These are phyloP conservation scores for Thripadectes ignobilis DNA, from an alignment of 2,797 vertebrate genomes.

Conservation along the genomic window DNA sequence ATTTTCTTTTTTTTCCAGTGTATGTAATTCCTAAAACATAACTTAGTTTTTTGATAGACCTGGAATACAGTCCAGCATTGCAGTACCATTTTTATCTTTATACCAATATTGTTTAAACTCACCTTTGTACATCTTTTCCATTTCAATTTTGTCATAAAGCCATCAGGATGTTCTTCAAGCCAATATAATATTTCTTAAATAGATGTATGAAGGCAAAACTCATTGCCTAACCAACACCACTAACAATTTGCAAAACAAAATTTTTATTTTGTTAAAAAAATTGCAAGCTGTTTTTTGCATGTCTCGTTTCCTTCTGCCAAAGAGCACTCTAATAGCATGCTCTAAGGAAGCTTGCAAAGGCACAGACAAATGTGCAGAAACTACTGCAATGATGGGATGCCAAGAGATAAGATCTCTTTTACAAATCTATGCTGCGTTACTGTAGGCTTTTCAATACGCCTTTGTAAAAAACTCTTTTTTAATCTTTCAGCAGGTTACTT, in stretches of 20 bases:
- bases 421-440: neutral
- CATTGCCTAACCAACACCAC: neutral
- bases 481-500: constrained; percentile 2
- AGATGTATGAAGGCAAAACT: neutral
- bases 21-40: neutral
- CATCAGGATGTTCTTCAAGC: neutral
- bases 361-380: neutral
- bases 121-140: neutral
- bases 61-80: neutral
- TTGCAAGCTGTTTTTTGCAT: neutral
- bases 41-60: neutral
- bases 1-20: neutral
- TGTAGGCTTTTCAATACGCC: neutral
- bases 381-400: neutral
- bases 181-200: neutral
- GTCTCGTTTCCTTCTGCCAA: neutral
- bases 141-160: neutral
- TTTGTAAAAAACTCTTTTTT: neutral
- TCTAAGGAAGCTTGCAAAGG: neutral
- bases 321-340: neutral
- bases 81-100: neutral
- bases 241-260: neutral
- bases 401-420: neutral
- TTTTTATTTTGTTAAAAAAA: neutral
- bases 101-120: neutral